A percentile compares a stretch with the other conserved stretches of the same genome.
Evolutionary conservation across 2,888 invertebrate species (phyloP).

Genomic region (Erebia palarica): DNA sequence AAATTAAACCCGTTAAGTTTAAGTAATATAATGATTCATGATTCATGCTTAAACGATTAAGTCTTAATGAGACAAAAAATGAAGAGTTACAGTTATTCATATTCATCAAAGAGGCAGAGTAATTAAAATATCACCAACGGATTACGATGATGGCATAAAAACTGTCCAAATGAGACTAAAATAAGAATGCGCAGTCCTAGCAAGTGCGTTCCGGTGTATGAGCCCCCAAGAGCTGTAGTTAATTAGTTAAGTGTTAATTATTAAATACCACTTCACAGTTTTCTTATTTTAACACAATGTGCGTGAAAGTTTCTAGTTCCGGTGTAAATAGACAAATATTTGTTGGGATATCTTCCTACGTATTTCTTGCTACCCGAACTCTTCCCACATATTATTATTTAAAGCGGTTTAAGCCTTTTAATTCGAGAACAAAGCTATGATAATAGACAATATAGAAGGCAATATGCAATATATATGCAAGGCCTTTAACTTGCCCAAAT

Average conservation of each 20-base stretch:
- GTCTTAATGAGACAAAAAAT: slow-evolving; percentile 2
- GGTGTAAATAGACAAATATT: neutral
- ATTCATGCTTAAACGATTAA: neutral
- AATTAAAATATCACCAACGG: slow-evolving; percentile 9
- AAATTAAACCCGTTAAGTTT: neutral
- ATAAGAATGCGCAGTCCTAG: neutral
- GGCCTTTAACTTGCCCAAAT: too few species aligned
- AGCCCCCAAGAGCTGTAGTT: slow-evolving; percentile 3
- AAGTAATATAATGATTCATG: neutral
- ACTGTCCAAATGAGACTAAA: slow-evolving; percentile 8
- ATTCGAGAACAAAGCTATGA: too few species aligned
- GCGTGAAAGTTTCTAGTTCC: slow-evolving; percentile 11
- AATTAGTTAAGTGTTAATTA: slow-evolving; percentile 5
- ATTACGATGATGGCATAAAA: slow-evolving; percentile 4
- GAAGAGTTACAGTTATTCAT: slow-evolving; percentile 7
- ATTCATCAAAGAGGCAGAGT: neutral
- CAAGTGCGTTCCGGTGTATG: neutral
- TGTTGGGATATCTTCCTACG: neutral
- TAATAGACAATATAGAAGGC: too few species aligned
- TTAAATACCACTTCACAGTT: slow-evolving; percentile 6
- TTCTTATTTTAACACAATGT: slow-evolving; percentile 10
- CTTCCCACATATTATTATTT: neutral
- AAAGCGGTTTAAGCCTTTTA: too few species aligned
- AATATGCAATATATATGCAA: too few species aligned
- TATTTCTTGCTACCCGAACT: neutral